Conservation (phyloP, 2,113 vertebrate genomes). For the Hoplias malabaricus region DNA sequence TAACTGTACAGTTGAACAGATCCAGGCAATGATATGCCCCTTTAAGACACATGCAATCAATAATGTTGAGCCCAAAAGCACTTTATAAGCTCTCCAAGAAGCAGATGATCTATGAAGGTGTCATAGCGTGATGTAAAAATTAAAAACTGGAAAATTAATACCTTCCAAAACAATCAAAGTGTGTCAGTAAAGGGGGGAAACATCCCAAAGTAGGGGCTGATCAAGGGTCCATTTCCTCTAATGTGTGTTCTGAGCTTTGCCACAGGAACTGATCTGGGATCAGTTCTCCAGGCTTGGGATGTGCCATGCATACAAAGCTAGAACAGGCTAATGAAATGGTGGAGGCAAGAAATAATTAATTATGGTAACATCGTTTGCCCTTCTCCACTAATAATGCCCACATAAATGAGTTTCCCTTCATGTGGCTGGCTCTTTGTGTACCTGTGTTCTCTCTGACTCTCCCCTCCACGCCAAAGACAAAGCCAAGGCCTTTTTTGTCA, state of each 20-base stretch:
- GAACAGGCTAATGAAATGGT: constrained; percentile 2
- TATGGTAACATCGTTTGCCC: constrained; percentile 29
- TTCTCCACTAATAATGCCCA: constrained; percentile 4
- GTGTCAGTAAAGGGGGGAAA: background rate
- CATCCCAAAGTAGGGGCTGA: background rate
- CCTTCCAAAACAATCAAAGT: background rate
- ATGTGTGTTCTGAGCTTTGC: background rate
- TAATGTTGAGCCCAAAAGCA: constrained; percentile 9
- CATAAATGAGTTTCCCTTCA: background rate
- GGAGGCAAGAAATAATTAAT: constrained; percentile 19
- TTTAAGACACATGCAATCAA: background rate
- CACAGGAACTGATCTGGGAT: background rate
- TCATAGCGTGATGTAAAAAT: constrained; percentile 25
- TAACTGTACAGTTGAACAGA: background rate
- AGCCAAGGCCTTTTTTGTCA: constrained; percentile 4
- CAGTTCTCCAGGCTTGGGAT: background rate
- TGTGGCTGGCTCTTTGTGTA: background rate
- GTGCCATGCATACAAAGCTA: background rate
- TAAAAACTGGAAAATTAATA: constrained; percentile 32
- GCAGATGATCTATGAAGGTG: constrained; percentile 14
- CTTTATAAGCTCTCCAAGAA: constrained; percentile 5
- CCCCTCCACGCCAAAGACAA: background rate
- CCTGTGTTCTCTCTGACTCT: background rate
- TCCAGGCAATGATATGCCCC: background rate
- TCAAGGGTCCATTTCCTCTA: background rate